Percentiles rank a stretch among this genome's conserved stretches.
phyloP scores from a whole-genome alignment of 2,888 invertebrate species.

The Arctia plantaginis region DNA sequence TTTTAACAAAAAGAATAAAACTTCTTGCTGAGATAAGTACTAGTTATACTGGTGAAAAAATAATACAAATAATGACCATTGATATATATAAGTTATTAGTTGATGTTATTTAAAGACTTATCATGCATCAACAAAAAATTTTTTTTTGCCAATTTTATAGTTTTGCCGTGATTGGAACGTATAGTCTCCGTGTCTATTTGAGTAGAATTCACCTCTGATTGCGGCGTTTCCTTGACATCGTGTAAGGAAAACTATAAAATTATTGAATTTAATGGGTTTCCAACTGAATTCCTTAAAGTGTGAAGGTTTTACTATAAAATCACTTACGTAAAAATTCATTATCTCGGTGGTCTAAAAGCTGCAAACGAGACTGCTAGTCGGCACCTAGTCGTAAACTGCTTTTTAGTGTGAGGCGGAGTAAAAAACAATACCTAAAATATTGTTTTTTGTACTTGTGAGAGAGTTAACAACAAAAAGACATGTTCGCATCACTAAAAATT shows the following conservation, averaged over 20 bases:
- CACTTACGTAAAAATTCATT: slow-evolving; percentile 1
- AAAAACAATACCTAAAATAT: not conserved
- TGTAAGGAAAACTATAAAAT: slow-evolving; percentile 10
- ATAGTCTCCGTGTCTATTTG: not conserved
- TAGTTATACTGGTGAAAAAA: not conserved
- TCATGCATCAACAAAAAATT: not conserved
- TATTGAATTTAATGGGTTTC: slow-evolving; percentile 12
- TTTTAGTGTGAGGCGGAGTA: not conserved
- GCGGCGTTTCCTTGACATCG: not conserved
- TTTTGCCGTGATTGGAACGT: slow-evolving; percentile 1
- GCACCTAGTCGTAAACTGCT: not conserved
- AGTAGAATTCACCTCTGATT: slow-evolving; percentile 6
- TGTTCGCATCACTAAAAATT: not conserved
- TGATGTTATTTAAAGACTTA: slow-evolving; percentile 4
- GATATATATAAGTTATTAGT: not conserved
- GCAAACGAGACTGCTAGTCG: not conserved
- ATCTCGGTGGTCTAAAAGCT: not conserved
- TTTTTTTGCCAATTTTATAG: slow-evolving; percentile 10
- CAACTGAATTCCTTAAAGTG: slow-evolving; percentile 1
- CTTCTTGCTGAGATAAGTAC: not conserved
- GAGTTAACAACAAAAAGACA: not conserved
- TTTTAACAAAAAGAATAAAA: not conserved
- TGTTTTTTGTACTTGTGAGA: not conserved
- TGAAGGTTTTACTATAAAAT: slow-evolving; percentile 9
- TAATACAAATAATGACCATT: not conserved